Conservation (phyloP, 2,797 vertebrate species). For the Pseudochaenichthys georgianus region DNA sequence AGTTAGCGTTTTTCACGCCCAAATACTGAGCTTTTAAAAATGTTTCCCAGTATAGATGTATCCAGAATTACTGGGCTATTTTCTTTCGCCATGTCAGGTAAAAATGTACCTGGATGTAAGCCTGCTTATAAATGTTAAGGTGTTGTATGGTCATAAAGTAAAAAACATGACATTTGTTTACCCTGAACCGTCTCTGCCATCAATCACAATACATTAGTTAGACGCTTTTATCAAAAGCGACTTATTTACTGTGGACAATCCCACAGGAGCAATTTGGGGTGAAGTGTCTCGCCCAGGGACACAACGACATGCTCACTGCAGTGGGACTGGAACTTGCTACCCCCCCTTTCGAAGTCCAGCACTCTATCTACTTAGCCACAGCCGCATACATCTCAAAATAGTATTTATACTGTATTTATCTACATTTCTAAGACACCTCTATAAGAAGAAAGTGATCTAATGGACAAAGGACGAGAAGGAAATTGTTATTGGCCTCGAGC, state of each 20-base stretch:
- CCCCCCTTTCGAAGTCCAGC: too few relatives aligned
- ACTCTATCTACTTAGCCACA: too few relatives aligned
- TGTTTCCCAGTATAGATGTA: constrained; percentile 9
- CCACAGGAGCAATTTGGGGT: too few relatives aligned
- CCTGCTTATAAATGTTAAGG: background rate
- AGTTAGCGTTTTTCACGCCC: constrained; percentile 8
- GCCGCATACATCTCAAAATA: background rate
- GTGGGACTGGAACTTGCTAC: too few relatives aligned
- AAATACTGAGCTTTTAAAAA: constrained; percentile 6
- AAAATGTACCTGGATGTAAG: background rate
- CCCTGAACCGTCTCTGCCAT: constrained; percentile 12
- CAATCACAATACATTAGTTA: constrained; percentile 12
- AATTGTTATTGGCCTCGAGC: background rate
- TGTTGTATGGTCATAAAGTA: background rate
- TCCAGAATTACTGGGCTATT: background rate
- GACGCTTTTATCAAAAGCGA: too few relatives aligned
- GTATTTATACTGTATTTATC: background rate
- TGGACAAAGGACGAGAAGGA: background rate
- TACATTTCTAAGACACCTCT: constrained; percentile 1
- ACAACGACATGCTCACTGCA: too few relatives aligned
- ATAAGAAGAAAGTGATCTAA: constrained; percentile 10
- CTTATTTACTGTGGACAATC: too few relatives aligned
- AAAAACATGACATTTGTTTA: constrained; percentile 11
- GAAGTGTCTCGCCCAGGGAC: too few relatives aligned
- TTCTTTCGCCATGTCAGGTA: constrained; percentile 1